These are phyloP conservation scores for Champsocephalus gunnari DNA, from an alignment of 2,797 vertebrate species.

Conservation along the genomic window DNA sequence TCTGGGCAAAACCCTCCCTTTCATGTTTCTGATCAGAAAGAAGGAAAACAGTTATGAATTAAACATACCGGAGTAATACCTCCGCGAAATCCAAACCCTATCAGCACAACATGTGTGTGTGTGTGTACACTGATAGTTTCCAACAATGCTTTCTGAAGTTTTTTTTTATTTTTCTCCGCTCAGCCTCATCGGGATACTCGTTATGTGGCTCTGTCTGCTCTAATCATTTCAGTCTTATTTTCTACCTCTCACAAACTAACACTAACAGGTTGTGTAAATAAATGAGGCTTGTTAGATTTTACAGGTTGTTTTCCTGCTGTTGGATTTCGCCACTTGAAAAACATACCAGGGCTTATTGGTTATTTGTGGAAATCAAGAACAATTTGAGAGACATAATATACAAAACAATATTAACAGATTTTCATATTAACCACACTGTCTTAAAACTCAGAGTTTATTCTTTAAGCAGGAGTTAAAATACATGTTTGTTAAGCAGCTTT, in stretches of 20 bases:
- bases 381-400: background rate
- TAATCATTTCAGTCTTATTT: constrained; percentile 18
- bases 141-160: constrained; percentile 67
- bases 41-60: constrained; percentile 79
- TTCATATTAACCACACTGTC: fast-evolving
- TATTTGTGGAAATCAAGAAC: background rate
- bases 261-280: constrained; percentile 43
- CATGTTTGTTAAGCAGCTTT: background rate
- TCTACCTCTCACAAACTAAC: background rate
- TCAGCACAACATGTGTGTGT: constrained; percentile 21
- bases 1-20: constrained; percentile 73
- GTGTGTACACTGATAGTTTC: constrained; percentile 37
- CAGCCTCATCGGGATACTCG: constrained; percentile 27
- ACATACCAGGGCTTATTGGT: background rate
- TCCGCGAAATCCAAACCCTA: constrained; percentile 72
- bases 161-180: constrained; percentile 23
- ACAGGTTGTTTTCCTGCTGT: constrained; percentile 51
- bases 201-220: constrained; percentile 40
- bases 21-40: constrained; percentile 82
- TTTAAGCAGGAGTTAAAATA: background rate
- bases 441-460: background rate
- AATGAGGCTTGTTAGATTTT: constrained; percentile 32
- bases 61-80: constrained; percentile 72
- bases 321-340: constrained; percentile 9
- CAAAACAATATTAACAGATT: background rate